These are phyloP conservation scores for Drosophila pectinifera DNA, from an alignment of 1,140 invertebrate genomes.

Conservation along the genomic window DNA sequence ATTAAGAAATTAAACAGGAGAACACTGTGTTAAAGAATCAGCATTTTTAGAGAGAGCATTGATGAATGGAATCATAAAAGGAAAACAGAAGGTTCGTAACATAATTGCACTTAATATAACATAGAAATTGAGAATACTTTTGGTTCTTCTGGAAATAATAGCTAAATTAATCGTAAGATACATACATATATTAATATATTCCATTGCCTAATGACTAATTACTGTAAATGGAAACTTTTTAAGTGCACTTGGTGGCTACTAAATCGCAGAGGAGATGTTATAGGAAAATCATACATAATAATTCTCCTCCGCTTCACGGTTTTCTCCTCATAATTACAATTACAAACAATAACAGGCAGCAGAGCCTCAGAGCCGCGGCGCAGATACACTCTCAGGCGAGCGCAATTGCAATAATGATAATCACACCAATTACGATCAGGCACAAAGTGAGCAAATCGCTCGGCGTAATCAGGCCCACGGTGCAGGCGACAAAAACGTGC, in stretches of 20 bases:
- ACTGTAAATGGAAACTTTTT: constrained; percentile 31
- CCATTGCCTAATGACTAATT: constrained; percentile 28
- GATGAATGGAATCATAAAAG: constrained; percentile 32
- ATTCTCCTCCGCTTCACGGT: constrained; percentile 22
- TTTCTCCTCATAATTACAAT: constrained; percentile 55
- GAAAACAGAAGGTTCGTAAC: constrained; percentile 9
- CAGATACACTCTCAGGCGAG: constrained; percentile 58
- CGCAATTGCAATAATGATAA: constrained; percentile 88
- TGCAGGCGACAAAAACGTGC: constrained; percentile 83
- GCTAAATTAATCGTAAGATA: constrained; percentile 41
- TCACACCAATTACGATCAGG: constrained; percentile 89
- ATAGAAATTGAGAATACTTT: constrained; percentile 64
- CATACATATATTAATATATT: constrained; percentile 23
- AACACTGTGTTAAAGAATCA: constrained; percentile 44
- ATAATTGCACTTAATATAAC: constrained; percentile 32
- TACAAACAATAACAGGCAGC: constrained; percentile 54
- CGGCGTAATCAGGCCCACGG: constrained; percentile 78
- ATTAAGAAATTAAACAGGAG: constrained; percentile 58
- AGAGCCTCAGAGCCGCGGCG: constrained; percentile 5
- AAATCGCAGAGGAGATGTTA: constrained; percentile 12
- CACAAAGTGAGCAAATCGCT: constrained; percentile 89
- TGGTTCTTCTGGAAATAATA: constrained; percentile 46
- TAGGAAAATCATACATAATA: constrained; percentile 36
- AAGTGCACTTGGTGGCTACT: constrained; percentile 57
- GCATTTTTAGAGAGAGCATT: constrained; percentile 21